phyloP scores from a whole-genome alignment of 2,888 invertebrate genomes.

The Helleia helle region DNA sequence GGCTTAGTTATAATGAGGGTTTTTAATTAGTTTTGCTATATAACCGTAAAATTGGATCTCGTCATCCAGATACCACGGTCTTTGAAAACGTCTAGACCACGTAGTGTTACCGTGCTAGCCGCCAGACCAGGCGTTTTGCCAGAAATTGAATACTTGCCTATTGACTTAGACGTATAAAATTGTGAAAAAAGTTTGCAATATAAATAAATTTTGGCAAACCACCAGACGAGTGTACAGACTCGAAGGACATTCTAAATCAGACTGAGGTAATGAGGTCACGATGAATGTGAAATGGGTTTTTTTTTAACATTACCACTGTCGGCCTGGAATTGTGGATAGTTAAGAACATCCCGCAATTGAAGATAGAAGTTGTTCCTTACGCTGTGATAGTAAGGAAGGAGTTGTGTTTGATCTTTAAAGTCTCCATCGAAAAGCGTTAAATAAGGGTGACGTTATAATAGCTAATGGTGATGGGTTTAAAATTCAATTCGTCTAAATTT shows the following conservation, averaged over 20 bases:
- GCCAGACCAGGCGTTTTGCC: neutral
- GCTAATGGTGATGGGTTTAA: too few relatives aligned
- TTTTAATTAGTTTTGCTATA: too few relatives aligned
- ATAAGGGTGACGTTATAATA: too few relatives aligned
- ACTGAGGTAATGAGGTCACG: slow-evolving; percentile 4
- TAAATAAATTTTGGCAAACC: slow-evolving; percentile 9
- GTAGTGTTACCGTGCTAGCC: neutral
- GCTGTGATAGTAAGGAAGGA: too few relatives aligned
- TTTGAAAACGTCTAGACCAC: slow-evolving; percentile 4
- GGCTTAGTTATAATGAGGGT: too few relatives aligned
- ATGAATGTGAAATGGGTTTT: neutral
- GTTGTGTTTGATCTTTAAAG: too few relatives aligned
- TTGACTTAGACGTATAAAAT: slow-evolving; percentile 4
- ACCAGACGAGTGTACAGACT: slow-evolving; percentile 10
- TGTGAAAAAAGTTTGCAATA: slow-evolving; percentile 6
- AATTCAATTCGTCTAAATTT: too few relatives aligned
- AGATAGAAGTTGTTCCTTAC: too few relatives aligned
- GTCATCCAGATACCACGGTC: neutral
- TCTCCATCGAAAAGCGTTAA: too few relatives aligned
- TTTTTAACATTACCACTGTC: neutral
- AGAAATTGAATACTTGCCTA: slow-evolving; percentile 3
- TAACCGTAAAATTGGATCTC: too few relatives aligned
- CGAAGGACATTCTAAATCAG: slow-evolving; percentile 8
- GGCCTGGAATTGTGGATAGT: too few relatives aligned
- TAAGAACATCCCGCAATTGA: too few relatives aligned